These are phyloP conservation scores for Camarhynchus parvulus DNA, from an alignment of 2,113 vertebrate genomes.

Conservation along the genomic window DNA sequence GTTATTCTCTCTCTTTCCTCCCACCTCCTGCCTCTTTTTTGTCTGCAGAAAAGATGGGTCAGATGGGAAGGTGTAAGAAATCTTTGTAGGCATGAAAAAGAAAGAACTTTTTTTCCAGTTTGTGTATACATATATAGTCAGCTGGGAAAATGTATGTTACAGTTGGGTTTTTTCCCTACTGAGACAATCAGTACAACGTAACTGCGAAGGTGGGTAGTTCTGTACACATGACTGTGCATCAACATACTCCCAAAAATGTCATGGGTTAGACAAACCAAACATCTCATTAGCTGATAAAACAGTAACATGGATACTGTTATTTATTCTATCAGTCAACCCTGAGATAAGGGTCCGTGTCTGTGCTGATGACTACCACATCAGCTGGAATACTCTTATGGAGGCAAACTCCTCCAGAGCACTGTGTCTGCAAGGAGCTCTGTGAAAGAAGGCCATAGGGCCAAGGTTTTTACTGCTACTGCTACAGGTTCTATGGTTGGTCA, in stretches of 20 bases:
- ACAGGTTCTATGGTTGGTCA: background rate
- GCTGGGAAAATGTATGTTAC: background rate
- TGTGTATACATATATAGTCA: background rate
- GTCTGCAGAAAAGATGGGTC: background rate
- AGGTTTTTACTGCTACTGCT: background rate
- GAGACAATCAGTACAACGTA: background rate
- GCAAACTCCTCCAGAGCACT: background rate
- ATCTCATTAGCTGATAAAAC: background rate
- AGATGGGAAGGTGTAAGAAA: background rate
- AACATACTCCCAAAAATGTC: background rate
- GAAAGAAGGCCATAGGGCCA: no score
- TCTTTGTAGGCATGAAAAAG: background rate
- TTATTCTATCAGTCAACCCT: background rate
- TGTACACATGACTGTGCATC: background rate
- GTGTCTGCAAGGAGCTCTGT: fast-evolving
- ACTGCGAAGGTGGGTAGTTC: background rate
- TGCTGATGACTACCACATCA: background rate
- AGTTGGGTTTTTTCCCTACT: background rate
- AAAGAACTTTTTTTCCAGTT: background rate
- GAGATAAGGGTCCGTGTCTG: fast-evolving
- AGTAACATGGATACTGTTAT: background rate
- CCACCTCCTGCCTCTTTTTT: background rate
- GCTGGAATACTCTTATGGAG: no score
- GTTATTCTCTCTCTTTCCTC: background rate
- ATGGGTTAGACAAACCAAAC: background rate